Conservation (phyloP, 2,797 vertebrate genomes). For the Otolemur crassicaudatus region DNA sequence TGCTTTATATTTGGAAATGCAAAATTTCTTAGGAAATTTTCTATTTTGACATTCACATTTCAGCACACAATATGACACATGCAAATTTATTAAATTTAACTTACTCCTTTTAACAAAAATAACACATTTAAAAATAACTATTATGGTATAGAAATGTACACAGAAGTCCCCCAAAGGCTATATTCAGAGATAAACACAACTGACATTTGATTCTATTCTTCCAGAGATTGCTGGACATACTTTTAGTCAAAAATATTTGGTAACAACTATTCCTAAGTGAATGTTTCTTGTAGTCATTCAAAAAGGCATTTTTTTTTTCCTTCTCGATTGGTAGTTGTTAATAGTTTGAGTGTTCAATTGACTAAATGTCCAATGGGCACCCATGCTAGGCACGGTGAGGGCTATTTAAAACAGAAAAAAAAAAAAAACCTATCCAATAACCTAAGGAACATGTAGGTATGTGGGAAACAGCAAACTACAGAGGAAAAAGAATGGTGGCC, state of each 20-base stretch:
- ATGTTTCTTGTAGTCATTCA: not conserved
- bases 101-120: conserved; percentile 42
- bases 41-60: not conserved
- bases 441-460: not conserved
- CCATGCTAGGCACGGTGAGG: not conserved
- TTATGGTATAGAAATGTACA: not conserved
- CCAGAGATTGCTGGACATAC: not conserved
- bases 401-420: not conserved
- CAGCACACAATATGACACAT: not conserved
- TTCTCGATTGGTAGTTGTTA: not conserved
- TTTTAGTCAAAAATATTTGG: not conserved
- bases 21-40: not conserved
- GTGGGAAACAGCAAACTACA: not conserved
- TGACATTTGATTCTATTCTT: not conserved
- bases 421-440: not conserved
- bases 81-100: not conserved
- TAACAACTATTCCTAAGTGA: not conserved
- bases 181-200: not conserved
- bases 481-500: not conserved
- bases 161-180: not conserved
- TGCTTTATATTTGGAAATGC: not conserved
- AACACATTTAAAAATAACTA: not conserved
- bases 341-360: not conserved
- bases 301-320: not conserved
- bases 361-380: not conserved